phyloP scores from a whole-genome alignment of 2,888 invertebrate species.

The Cerceris ruficornis region DNA sequence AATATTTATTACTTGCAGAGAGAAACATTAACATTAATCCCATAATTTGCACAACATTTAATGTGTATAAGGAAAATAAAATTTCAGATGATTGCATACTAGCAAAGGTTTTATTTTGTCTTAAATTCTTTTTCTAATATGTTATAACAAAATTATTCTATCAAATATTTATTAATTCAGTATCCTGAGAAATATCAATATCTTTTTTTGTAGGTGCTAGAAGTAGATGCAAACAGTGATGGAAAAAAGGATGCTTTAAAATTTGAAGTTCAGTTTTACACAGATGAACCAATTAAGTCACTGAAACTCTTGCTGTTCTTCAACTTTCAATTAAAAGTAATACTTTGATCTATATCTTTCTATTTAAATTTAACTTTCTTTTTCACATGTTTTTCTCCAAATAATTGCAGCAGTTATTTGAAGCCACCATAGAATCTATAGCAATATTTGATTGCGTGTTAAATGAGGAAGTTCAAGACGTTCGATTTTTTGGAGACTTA shows the following conservation, averaged over 20 bases:
- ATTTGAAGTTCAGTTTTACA: conserved; percentile 75
- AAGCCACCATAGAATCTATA: conserved; percentile 73
- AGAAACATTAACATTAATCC: conserved; percentile 67
- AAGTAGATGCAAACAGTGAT: conserved; percentile 75
- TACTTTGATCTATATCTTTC: neutral
- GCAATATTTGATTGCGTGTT: conserved; percentile 70
- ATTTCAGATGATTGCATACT: conserved; percentile 75
- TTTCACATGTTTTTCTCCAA: neutral
- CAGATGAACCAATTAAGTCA: conserved; percentile 70
- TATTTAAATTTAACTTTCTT: neutral
- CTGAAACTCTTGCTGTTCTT: conserved; percentile 76
- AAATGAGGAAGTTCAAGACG: conserved; percentile 70
- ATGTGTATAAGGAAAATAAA: conserved; percentile 73
- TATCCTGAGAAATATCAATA: neutral
- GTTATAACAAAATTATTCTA: too few relatives aligned
- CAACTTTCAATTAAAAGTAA: conserved; percentile 75
- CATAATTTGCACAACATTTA: conserved; percentile 75
- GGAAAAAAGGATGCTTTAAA: conserved; percentile 75
- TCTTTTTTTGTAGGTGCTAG: conserved; percentile 68
- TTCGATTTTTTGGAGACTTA: conserved; percentile 75
- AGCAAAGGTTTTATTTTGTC: conserved; percentile 69
- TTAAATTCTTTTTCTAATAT: too few relatives aligned
- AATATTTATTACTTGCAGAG: conserved; percentile 76
- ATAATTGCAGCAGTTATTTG: conserved; percentile 70
- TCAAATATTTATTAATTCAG: too few relatives aligned